Percentiles rank a stretch among this genome's conserved stretches.
phyloP scores from a whole-genome alignment of 1,140 invertebrate species.

The Atopsyche davidsoni region DNA sequence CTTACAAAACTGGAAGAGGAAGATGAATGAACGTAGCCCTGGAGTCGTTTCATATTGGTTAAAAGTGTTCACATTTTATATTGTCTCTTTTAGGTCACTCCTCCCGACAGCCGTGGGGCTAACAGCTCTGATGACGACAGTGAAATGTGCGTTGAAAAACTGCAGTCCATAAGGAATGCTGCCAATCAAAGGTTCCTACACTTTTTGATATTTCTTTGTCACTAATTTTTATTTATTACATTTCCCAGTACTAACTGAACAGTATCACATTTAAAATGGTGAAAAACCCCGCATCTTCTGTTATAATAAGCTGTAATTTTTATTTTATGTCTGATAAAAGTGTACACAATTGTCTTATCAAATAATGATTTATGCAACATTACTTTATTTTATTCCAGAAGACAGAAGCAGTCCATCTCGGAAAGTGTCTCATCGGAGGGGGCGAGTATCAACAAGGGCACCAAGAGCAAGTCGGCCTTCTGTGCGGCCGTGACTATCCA shows the following conservation, averaged over 20 bases:
- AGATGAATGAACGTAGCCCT: too few relatives aligned
- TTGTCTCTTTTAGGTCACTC: constrained; percentile 22
- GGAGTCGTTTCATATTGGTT: too few relatives aligned
- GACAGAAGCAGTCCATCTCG: constrained; percentile 28
- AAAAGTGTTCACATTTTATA: too few relatives aligned
- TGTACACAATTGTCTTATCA: too few relatives aligned
- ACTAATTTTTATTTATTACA: too few relatives aligned
- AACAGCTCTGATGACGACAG: constrained; percentile 32
- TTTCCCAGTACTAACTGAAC: too few relatives aligned
- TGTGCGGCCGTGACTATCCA: constrained; percentile 75
- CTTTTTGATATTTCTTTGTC: not conserved
- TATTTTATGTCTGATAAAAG: too few relatives aligned
- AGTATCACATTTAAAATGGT: not conserved
- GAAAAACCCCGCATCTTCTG: constrained; percentile 11
- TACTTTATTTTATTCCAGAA: constrained; percentile 14
- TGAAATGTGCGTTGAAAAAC: constrained; percentile 41
- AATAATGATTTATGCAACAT: constrained; percentile 3
- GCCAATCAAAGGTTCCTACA: constrained; percentile 38
- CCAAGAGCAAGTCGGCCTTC: constrained; percentile 41
- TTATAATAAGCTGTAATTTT: too few relatives aligned
- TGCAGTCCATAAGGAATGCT: constrained; percentile 40
- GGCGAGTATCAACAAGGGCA: constrained; percentile 40
- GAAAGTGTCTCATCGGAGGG: constrained; percentile 27
- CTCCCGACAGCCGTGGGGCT: constrained; percentile 35
- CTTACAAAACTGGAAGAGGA: too few relatives aligned